These are phyloP conservation scores for Eilema depressum DNA, from an alignment of 2,888 invertebrate genomes.

Conservation along the genomic window DNA sequence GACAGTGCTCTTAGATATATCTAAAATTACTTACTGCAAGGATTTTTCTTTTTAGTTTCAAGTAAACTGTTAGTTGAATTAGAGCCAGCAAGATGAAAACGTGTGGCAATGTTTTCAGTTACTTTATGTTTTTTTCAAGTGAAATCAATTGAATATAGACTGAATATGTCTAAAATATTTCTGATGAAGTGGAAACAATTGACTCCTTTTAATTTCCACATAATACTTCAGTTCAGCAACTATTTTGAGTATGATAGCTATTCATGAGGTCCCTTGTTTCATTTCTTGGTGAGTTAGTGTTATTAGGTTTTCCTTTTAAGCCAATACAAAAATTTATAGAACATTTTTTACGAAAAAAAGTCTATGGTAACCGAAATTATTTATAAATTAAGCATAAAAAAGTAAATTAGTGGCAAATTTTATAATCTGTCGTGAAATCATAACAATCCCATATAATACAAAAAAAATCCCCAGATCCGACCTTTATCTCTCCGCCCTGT, in stretches of 20 bases:
- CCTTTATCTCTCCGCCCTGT: slow-evolving; percentile 27
- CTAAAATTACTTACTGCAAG: too few species aligned
- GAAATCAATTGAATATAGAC: not conserved
- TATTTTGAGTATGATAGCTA: not conserved
- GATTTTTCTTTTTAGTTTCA: too few species aligned
- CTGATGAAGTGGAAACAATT: not conserved
- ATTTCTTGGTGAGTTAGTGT: not conserved
- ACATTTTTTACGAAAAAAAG: not conserved
- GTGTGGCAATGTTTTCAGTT: too few species aligned
- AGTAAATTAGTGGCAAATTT: slow-evolving; percentile 8
- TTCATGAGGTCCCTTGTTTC: not conserved
- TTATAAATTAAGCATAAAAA: not conserved
- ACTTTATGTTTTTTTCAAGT: not conserved
- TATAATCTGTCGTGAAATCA: slow-evolving; percentile 19
- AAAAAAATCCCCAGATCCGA: slow-evolving; percentile 28
- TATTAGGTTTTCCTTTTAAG: not conserved
- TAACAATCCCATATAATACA: slow-evolving; percentile 6
- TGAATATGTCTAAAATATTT: not conserved
- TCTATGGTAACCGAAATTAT: not conserved
- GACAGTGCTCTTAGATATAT: too few species aligned
- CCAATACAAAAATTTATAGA: not conserved
- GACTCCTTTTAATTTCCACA: not conserved
- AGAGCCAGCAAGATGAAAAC: not conserved
- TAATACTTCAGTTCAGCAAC: not conserved
- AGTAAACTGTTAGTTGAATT: not conserved